Conservation (phyloP, 2,888 invertebrate species). For the Bimastos eiseni region DNA sequence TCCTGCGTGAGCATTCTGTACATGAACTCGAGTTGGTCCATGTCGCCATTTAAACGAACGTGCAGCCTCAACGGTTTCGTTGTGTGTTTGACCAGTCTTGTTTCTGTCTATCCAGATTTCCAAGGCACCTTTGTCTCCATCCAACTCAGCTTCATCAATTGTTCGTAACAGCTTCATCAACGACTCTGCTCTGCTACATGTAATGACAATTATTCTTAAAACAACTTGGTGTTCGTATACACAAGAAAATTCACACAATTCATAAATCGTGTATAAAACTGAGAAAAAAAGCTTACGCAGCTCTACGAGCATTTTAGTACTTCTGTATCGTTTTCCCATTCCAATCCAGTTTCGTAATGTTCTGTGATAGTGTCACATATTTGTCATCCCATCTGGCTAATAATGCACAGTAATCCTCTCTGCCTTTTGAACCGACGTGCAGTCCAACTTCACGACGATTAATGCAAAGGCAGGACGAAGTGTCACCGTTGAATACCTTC, state of each 20-base stretch:
- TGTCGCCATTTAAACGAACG: conserved; percentile 32
- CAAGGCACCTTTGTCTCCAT: conserved; percentile 32
- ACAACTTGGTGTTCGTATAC: conserved; percentile 36
- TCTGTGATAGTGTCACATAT: conserved; percentile 31
- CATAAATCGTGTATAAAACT: too few species aligned
- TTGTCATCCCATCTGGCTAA: conserved; percentile 31
- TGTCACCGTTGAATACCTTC: not conserved
- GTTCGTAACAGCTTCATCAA: conserved; percentile 31
- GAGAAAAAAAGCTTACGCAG: too few species aligned
- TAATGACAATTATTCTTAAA: conserved; percentile 39
- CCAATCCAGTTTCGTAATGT: conserved; percentile 50
- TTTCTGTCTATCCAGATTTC: conserved; percentile 42
- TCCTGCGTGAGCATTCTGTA: conserved; percentile 39
- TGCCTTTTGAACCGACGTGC: conserved; percentile 31
- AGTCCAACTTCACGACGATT: conserved; percentile 36
- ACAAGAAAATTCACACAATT: conserved; percentile 25
- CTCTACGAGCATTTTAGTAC: not conserved
- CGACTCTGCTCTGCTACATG: conserved; percentile 37
- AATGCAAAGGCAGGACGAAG: conserved; percentile 17
- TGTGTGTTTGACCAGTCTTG: conserved; percentile 28
- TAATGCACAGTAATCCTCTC: conserved; percentile 25
- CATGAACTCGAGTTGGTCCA: conserved; percentile 33
- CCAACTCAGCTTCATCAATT: conserved; percentile 29
- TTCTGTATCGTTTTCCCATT: conserved; percentile 33
- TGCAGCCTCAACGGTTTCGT: conserved; percentile 29